Base-by-base conservation (phyloP, 2,797 vertebrate species). In the Sebastes reedi region DNA sequence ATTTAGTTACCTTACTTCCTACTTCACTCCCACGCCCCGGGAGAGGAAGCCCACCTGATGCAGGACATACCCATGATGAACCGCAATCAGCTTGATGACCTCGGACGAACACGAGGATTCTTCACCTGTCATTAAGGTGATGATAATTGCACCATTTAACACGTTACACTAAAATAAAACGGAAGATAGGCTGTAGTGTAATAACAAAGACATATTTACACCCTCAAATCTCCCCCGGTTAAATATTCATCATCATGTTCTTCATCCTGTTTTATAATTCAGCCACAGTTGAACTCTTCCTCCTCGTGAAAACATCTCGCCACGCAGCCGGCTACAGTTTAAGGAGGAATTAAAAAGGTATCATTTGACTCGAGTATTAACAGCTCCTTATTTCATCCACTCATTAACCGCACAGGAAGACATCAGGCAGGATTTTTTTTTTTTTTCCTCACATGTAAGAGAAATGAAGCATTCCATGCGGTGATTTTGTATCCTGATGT, bases 1-100 rank as follows among this genome's bases (percentile, higher is more conserved):
- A 97, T 97, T 97, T 93, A 87, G 91, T 81, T 94, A 86, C 86
- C 78, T 89, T 77, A 90, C 88, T 87, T 92, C 82, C 87, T 77
- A 20, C 86, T 77, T 83, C 74, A 83, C 90, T 93, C 91, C 87
- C 87, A 82, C 82, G 61, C 88, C 84, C 79, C 52, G n/a, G 55
- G 83, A 83, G 86, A 89, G 56, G 55, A 22, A 67, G 77, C 89
- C 88, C 92, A 95, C 94, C 92, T 93, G 92, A 22, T 22, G 52
- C 22, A 11, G 64, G 61, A 64, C 75, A 18, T 46, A 52, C 24
- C 68, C 20, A 4, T 22, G 55, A 75, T 68, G 58, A 68, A 72
- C 60, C 6, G 72, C 83, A 91, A 91, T 92, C 86, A 87, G 79
- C 76, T 60, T 16, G 59, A 62, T 82, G 86, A 90, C 86, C 83